Base-by-base conservation (phyloP, 2,113 vertebrate species). In the Eurypyga helias region DNA sequence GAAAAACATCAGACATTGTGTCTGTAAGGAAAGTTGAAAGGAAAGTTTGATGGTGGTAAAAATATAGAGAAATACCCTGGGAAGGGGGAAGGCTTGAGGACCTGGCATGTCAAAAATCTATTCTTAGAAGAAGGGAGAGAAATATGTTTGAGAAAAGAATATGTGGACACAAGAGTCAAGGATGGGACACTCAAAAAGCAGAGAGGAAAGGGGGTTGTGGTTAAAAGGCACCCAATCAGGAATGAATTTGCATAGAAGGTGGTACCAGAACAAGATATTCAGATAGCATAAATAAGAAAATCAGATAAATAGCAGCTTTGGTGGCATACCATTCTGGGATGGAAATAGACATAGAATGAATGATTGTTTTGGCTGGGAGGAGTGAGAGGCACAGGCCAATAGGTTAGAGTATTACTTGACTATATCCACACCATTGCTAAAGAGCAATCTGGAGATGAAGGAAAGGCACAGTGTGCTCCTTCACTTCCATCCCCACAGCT, bases 31-130 rank as follows among this genome's bases (percentile, higher is more conserved):
- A 87, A 72, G 5, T 16, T 77, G 29, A 81, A 88, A 70, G 24
- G 17, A n/a, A 46, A 73, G 29, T 33, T 31, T 48, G 23, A 60
- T 38, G 49, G 17, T 23, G 20, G 52, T 38, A 93, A 87, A 85
- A 94, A 55, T 31, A 29, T 9, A 33, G 24, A 89, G 13, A 77
- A 87, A 83, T 38, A 77, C 5, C 14, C 10, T 73, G 29, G 23
- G 29, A 78, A 92, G 7, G 4, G 3, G 3, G 3, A 69, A 48
- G 7, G 11, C 26, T 55, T 0, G 0, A 76, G 20, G 12, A 52
- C 14, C 23, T 36, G 28, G 28, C 61, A 89, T 83, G 29, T 43
- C 17, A 77, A 60, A 41, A 43, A 29, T 34, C 34, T 69, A 1
- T 54, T 88, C 23, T 25, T 33, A 86, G 71, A 87, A 75, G n/a